Base-by-base conservation (phyloP, 1,140 invertebrate species). In the Aplysia californica region DNA sequence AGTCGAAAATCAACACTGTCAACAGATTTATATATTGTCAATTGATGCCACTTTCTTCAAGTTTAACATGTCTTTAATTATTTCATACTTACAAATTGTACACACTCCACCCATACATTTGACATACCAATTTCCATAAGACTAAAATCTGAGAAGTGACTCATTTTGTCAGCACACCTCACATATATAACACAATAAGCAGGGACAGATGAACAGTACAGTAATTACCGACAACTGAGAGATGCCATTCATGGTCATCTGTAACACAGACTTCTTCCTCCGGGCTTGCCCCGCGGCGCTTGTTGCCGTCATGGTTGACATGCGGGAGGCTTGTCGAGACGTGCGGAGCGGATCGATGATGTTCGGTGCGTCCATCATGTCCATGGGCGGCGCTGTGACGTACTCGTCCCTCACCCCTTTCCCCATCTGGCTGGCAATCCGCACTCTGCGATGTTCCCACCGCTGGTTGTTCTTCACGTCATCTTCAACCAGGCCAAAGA, bases 221-320 rank as follows among this genome's bases (percentile, higher is more conserved):
- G 26, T 85, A 86, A 82, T 50, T 77, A 90, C 89, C 65, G 85
- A 78, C 23, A 90, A 80, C 67, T 85, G 86, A 41, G 85, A 78
- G 38, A 91, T 77, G 36, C 89, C 89, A 80, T 89, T 88, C 80
- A 86, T 84, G 18, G 89, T 88, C 87, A 91, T 89, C 75, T 87
- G 88, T 20, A 88, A 80, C 3, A 90, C 90, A 36, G 90, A 90
- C 33, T 90, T 89, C 80, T 91, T 91, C 31, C 88, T 78, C 4
- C 72, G 55, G 39, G 65, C 44, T 23, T 74, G 61, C 20, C 78
- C 78, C 33, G 70, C 68, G 1, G 73, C 56, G 31, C 77, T 74
- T 50, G 81, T 82, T 26, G 82, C 85, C 72, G 83, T 86, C 26
- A 80, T 80, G 65, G 79, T 85, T 1, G 85, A 87, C n/a, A 83